Evolutionary conservation across 2,888 invertebrate genomes (phyloP), one percentile per base, ranked within the genome.

Genomic region (Emmelina monodactyla): DNA sequence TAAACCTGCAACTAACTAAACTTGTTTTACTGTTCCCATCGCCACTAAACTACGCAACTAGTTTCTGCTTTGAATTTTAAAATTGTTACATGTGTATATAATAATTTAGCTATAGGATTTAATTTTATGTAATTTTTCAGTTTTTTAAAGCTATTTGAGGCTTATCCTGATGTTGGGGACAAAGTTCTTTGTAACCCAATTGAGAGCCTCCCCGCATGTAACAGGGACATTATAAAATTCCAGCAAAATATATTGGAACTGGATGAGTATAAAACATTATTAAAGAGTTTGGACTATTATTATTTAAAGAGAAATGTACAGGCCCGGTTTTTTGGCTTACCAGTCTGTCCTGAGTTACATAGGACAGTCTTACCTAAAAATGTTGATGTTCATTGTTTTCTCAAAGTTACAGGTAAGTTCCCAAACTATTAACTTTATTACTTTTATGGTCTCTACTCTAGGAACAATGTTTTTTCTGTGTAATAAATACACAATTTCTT

Each of bases 111-210:
- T 22, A 15, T 14, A n/a, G n/a, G n/a, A n/a, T n/a, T n/a, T n/a
- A n/a, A n/a, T n/a, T n/a, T n/a, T n/a, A n/a, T n/a, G n/a, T n/a
- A 30, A 31, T 34, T 22, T 81, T 82, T 15, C 55, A 90, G 90
- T 60, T 89, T 89, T 57, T 66, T 88, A 40, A 85, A 85, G 44
- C 60, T 91, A 33, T 87, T 87, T 56, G 91, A 89, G 62, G 82
- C 82, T 32, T 83, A 86, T 58, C 83, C 86, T 16, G 83, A 85
- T 45, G 69, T 86, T 15, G 90, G 88, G 13, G 84, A 88, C 51
- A 82, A 83, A 49, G 80, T 93, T 34, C 65, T 92, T 37, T 83
- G 83, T 37, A 73, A 76, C 42, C 88, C 92, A 1, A 73, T 84
- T 34, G 61, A 80, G 33, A 82, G 85, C 48, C 66, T 91, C 38